These are phyloP conservation scores for Nesospiza acunhae DNA, from an alignment of 2,113 vertebrate genomes.

Conservation along the genomic window DNA sequence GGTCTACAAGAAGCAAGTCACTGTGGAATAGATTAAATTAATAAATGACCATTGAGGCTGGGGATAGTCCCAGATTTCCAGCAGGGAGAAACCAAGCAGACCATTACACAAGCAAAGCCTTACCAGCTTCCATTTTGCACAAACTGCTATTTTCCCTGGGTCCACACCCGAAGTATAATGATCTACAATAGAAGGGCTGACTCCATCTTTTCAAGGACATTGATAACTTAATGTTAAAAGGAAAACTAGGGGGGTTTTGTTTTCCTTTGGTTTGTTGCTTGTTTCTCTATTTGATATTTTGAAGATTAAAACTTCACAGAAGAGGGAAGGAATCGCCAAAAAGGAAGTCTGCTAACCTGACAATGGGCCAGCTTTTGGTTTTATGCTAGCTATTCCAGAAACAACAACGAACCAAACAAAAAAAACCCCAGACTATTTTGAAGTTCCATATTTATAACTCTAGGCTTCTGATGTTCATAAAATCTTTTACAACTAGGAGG, in stretches of 20 bases:
- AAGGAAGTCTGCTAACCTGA: constrained; percentile 12
- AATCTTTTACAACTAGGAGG: background rate
- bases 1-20: background rate
- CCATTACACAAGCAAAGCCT: background rate
- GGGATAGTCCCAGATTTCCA: background rate
- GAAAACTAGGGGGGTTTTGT: background rate
- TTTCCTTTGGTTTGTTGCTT: background rate
- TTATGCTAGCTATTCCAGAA: constrained; percentile 1
- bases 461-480: background rate
- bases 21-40: background rate
- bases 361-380: background rate
- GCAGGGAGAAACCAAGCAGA: background rate
- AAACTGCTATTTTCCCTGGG: background rate
- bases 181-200: background rate
- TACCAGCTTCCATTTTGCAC: background rate
- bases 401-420: background rate
- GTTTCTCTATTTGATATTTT: background rate
- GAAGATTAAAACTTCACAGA: constrained; percentile 13
- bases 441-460: background rate
- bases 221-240: background rate
- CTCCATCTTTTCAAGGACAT: background rate
- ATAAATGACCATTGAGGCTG: background rate
- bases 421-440: background rate
- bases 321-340: background rate
- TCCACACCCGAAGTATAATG: background rate